Conservation (phyloP, 2,797 vertebrate genomes). For the Tapirus indicus region DNA sequence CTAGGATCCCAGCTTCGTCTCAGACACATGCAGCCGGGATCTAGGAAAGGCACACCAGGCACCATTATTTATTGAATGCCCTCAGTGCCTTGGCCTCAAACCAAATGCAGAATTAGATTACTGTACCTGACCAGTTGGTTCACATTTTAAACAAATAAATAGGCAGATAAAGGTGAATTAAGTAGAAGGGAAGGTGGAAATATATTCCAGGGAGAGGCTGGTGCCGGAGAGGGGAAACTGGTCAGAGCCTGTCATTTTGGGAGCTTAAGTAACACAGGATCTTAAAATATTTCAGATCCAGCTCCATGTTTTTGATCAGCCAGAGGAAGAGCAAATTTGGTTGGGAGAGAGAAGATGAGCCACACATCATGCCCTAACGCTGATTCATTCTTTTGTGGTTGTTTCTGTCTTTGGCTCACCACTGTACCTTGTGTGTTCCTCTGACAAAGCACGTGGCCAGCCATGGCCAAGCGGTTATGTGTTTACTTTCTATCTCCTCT, state of each 20-base stretch:
- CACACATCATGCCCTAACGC: not conserved
- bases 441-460: not conserved
- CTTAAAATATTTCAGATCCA: slow-evolving; percentile 46
- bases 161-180: slow-evolving; percentile 53
- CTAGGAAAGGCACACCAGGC: not conserved
- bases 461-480: not conserved
- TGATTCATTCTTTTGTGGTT: not conserved
- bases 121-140: slow-evolving; percentile 77
- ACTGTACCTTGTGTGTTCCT: fast-evolving
- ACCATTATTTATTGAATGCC: slow-evolving; percentile 69
- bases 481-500: not conserved
- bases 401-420: not conserved
- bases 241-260: slow-evolving; percentile 50
- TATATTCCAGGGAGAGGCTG: slow-evolving; percentile 61
- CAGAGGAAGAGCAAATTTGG: slow-evolving; percentile 19
- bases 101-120: slow-evolving; percentile 79
- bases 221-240: slow-evolving; percentile 29
- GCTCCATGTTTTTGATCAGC: not conserved
- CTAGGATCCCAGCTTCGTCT: not conserved
- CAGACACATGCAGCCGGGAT: not conserved
- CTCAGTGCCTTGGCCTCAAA: slow-evolving; percentile 68
- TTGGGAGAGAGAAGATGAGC: not conserved
- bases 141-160: slow-evolving; percentile 78
- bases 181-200: slow-evolving; percentile 64
- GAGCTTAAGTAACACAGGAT: slow-evolving; percentile 55